Base-by-base conservation (phyloP, 35 echinoderm and acorn worm genomes). In the Lytechinus pictus region DNA sequence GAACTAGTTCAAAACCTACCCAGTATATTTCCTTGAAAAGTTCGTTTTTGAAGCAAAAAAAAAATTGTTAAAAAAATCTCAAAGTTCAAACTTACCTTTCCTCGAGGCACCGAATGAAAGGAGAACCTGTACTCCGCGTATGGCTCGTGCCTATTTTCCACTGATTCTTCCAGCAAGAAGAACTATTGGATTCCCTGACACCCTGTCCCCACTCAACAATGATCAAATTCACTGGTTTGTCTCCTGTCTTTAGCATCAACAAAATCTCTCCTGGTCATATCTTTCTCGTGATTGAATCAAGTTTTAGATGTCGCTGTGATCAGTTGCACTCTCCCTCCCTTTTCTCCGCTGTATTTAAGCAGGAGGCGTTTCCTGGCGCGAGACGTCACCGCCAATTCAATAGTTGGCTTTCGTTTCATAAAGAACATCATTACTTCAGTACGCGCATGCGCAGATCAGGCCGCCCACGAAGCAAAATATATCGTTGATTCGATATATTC, bases 81-180 rank as follows among this genome's bases (percentile, higher is more conserved):
- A 79, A 14, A 24, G 52, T 12, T 90, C 0, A 14, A 54, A 16
- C 88, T 90, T 90, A 90, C 88, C 88, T 90, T 90, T 90, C 52
- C 88, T 90, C 88, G 88, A 90, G 88, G 88, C 88, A 54, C 88
- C 52, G 9, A 52, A 52, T 90, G 28, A 14, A 90, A 90, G 19
- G 66, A 24, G n/a, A n/a, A 79, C 66, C 66, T 79, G 19, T 79
- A 24, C 19, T n/a, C 88, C 28, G 16, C 10, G 88, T 90, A 89
- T 89, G 52, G 88, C 88, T 54, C 88, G 10, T 90, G 28, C 88
- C 88, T 90, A 90, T 52, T 90, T 12, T 90, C 88, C 88, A 90
- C 88, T 90, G 88, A 14, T 90, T 6, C 24, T 54, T 90, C 28
- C 13, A 54, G 29, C 29, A 10, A 54, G 27, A 21, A 28, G 88